These are phyloP conservation scores for Eulimnadia texana DNA, from an alignment of 1,140 invertebrate species.

Conservation along the genomic window DNA sequence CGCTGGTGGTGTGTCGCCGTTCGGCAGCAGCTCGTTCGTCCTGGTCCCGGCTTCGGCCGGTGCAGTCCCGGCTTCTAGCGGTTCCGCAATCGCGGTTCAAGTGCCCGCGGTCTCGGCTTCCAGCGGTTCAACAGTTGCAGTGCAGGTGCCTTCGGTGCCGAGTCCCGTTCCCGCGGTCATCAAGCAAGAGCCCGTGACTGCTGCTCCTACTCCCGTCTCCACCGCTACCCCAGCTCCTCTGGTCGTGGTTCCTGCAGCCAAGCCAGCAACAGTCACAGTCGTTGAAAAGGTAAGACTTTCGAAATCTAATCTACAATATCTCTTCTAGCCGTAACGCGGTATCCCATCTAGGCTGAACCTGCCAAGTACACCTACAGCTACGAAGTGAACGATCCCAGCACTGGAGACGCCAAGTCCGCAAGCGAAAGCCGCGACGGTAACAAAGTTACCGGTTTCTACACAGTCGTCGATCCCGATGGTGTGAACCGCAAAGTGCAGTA, in stretches of 20 bases:
- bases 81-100: too few species aligned
- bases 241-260: not conserved
- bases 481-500: conserved; percentile 18
- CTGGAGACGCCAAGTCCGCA: not conserved
- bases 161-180: not conserved
- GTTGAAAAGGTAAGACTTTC: too few species aligned
- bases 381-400: not conserved
- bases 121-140: too few species aligned
- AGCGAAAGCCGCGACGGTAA: not conserved
- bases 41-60: not conserved
- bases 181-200: not conserved
- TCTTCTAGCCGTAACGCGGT: too few species aligned
- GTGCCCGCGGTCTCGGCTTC: not conserved
- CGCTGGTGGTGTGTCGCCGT: not conserved
- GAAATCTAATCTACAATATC: too few species aligned
- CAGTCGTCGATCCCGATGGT: conserved; percentile 19
- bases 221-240: not conserved
- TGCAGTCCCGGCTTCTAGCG: not conserved
- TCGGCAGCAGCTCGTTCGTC: not conserved
- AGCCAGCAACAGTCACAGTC: too few species aligned
- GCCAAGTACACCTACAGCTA: conserved; percentile 6
- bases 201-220: not conserved
- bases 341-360: not conserved
- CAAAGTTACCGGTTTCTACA: conserved; percentile 17
- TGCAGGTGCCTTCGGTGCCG: not conserved